phyloP scores from a whole-genome alignment of 2,797 vertebrate genomes.

The Limnodromus scolopaceus region DNA sequence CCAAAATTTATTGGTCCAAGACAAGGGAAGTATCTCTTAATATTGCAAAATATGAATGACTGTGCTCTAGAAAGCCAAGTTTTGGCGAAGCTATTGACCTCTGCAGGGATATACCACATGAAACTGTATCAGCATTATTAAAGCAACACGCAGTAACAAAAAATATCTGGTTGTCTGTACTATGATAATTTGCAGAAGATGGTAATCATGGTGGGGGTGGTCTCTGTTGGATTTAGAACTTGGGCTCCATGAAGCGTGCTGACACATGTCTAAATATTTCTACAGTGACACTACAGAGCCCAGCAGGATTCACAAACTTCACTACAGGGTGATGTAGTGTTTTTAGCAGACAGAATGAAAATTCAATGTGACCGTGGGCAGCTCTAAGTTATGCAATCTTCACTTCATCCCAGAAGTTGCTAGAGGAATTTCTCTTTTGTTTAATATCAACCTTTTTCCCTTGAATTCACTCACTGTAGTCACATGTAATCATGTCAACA shows the following conservation, averaged over 20 bases:
- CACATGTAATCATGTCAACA: conserved; percentile 20
- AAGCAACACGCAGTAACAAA: neutral
- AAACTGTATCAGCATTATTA: neutral
- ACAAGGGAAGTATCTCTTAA: neutral
- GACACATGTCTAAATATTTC: neutral
- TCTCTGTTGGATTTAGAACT: neutral
- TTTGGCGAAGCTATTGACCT: neutral
- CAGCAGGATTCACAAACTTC: neutral
- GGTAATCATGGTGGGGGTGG: fast-evolving
- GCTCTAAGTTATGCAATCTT: conserved; percentile 21
- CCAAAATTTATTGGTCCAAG: neutral
- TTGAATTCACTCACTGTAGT: neutral
- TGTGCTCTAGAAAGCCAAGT: neutral
- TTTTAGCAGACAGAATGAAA: conserved; percentile 22
- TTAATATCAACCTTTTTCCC: conserved; percentile 24
- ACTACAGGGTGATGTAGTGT: neutral
- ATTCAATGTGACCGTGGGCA: neutral
- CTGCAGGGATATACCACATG: neutral
- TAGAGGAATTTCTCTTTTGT: conserved; percentile 34
- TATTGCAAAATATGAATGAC: neutral
- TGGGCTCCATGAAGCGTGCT: neutral
- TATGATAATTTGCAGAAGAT: neutral
- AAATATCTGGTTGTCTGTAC: neutral
- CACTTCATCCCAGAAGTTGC: neutral
- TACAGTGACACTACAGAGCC: neutral